phyloP scores from a whole-genome alignment of 2,113 vertebrate species.

The Serinus canaria region DNA sequence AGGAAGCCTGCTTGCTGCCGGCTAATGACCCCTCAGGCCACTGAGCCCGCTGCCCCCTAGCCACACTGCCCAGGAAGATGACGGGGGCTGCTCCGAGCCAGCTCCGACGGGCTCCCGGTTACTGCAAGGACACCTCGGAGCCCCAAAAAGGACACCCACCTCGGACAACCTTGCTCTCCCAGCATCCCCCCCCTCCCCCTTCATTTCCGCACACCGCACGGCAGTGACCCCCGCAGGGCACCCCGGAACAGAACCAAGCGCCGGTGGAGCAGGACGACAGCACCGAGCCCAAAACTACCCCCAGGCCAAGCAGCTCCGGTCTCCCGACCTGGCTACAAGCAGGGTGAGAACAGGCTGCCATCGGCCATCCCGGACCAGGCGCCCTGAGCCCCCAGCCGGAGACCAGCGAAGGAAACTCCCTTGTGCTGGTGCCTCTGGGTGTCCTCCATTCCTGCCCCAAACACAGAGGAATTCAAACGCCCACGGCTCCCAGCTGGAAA shows the following conservation, averaged over 20 bases:
- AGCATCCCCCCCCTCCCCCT: no score
- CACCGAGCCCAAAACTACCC: not conserved
- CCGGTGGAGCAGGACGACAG: not conserved
- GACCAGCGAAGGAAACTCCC: not conserved
- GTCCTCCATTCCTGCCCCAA: not conserved
- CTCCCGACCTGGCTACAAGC: not conserved
- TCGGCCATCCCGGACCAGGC: not conserved
- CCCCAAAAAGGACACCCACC: not conserved
- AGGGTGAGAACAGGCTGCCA: not conserved
- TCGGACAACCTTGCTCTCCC: not conserved
- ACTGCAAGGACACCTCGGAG: not conserved
- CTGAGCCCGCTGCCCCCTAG: not conserved
- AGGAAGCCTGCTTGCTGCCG: not conserved
- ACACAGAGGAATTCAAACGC: not conserved
- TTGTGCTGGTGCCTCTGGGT: not conserved
- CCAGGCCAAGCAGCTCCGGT: not conserved
- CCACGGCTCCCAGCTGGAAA: not conserved
- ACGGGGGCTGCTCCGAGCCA: not conserved
- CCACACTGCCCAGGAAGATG: not conserved
- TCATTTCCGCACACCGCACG: not conserved
- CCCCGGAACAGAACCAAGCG: not conserved
- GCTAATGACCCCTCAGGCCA: not conserved
- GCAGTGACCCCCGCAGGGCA: not conserved
- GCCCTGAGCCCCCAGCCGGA: not conserved
- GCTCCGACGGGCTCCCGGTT: not conserved